phyloP scores from a whole-genome alignment of 1,140 invertebrate species.

The Dryas iulia region DNA sequence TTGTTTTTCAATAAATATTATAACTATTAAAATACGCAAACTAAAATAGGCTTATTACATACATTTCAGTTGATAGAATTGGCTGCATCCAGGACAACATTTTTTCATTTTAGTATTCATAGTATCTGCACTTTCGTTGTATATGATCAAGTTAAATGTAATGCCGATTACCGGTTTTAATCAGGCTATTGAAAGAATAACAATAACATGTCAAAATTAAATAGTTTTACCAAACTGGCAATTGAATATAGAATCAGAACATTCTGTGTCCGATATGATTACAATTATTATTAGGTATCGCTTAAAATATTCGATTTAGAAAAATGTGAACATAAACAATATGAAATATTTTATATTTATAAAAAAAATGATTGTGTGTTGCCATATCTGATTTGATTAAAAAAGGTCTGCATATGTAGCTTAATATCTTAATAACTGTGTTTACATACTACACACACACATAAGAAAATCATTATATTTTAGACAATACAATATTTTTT shows the following conservation, averaged over 20 bases:
- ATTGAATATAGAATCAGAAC: background rate
- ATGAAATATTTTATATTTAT: too few relatives aligned
- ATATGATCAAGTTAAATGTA: background rate
- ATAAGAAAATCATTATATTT: too few relatives aligned
- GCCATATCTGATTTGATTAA: too few relatives aligned
- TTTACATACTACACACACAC: too few relatives aligned
- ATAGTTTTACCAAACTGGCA: background rate
- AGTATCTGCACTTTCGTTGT: background rate
- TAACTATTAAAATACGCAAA: background rate
- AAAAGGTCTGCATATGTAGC: too few relatives aligned
- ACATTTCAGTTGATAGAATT: conserved; percentile 57
- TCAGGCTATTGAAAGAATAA: background rate
- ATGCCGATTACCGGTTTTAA: background rate
- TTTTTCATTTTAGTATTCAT: conserved; percentile 54
- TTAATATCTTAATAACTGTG: too few relatives aligned
- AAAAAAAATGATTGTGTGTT: too few relatives aligned
- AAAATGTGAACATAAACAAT: too few relatives aligned
- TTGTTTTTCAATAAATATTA: background rate
- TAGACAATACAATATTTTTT: too few relatives aligned
- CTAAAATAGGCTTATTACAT: conserved; percentile 33
- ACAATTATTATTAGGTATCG: too few relatives aligned
- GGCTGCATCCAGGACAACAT: conserved; percentile 67
- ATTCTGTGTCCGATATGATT: too few relatives aligned
- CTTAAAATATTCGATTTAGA: too few relatives aligned
- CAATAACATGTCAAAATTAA: background rate